These are phyloP conservation scores for Candidula unifasciata DNA, from an alignment of 2,888 invertebrate species.

Conservation along the genomic window DNA sequence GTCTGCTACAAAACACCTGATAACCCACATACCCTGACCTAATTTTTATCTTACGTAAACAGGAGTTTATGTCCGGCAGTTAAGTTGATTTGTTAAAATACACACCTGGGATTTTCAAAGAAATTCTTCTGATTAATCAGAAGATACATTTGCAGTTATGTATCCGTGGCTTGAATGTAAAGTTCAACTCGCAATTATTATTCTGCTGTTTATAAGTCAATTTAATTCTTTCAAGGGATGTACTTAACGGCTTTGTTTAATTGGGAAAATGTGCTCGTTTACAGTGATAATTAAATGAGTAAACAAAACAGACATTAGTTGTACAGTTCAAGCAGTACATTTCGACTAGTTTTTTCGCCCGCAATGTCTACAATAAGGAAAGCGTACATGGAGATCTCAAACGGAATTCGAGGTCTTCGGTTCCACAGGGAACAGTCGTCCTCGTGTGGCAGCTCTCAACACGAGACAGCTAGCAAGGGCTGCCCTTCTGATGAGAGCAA, in stretches of 20 bases:
- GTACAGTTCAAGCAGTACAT: neutral
- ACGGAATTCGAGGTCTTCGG: constrained; percentile 75
- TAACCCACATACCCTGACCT: neutral
- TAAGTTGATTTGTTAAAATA: neutral
- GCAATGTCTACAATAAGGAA: constrained; percentile 76
- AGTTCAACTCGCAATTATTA: neutral
- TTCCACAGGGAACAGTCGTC: constrained; percentile 68
- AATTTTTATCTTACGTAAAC: neutral
- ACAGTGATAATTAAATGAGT: neutral
- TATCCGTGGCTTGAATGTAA: neutral
- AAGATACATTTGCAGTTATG: no score
- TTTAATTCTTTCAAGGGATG: neutral
- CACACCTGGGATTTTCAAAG: neutral
- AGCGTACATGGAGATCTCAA: constrained; percentile 77
- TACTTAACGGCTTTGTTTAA: neutral
- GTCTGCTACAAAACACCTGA: neutral
- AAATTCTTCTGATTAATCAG: neutral
- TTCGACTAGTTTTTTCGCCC: neutral
- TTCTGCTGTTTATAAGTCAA: neutral
- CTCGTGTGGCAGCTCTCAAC: constrained; percentile 32
- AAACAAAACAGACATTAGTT: neutral
- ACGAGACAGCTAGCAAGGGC: constrained; percentile 10
- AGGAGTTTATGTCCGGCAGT: neutral
- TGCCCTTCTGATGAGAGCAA: constrained; percentile 11
- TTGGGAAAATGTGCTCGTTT: neutral